Base-by-base conservation (phyloP, 1,140 invertebrate species). In the Episyrphus balteatus region DNA sequence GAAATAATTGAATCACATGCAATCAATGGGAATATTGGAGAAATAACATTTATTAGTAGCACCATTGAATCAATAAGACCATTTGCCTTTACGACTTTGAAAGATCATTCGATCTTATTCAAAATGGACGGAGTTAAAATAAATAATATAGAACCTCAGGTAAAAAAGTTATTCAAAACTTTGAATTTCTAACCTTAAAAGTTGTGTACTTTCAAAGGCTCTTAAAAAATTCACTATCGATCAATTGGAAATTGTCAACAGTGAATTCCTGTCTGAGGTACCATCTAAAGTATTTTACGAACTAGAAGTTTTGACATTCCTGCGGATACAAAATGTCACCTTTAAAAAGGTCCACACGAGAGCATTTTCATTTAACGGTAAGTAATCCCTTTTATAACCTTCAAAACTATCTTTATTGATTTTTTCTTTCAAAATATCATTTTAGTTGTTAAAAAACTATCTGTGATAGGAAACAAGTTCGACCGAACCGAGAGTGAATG, bases 161-260 rank as follows among this genome's bases (percentile, higher is more conserved):
- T 66, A 42, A 49, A 38, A 26, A 37, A 37, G 6, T 6, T 10
- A 37, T 5, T 6, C 11, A 37, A 14, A 37, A 3, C n/a, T 34
- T 34, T 34, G 33, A 34, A 37, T 17, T 17, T 17, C 36, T 5
- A 14, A 37, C 36, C 3, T 10, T 17, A 37, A 5, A n/a, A 17
- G 36, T 10, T 37, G 36, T 14, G 11, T 37, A 37, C 10, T 37
- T 34, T 31, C 36, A 8, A 18, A 67, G 61, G 78, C 83, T 2
- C 86, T 88, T 54, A 88, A 87, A 49, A 85, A 86, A 62, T 86
- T 89, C 57, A 74, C 77, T 26, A 76, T 82, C 0, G 70, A 75
- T 30, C 77, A 77, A 50, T 70, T 86, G 52, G 65, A 76, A 30
- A 70, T 86, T 26, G 71, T 72, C 2, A 65, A 69, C 48, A 68